Percentiles rank a stretch among this genome's conserved stretches.
phyloP scores from a whole-genome alignment of 2,888 invertebrate species.

The Hylaea fasciaria region DNA sequence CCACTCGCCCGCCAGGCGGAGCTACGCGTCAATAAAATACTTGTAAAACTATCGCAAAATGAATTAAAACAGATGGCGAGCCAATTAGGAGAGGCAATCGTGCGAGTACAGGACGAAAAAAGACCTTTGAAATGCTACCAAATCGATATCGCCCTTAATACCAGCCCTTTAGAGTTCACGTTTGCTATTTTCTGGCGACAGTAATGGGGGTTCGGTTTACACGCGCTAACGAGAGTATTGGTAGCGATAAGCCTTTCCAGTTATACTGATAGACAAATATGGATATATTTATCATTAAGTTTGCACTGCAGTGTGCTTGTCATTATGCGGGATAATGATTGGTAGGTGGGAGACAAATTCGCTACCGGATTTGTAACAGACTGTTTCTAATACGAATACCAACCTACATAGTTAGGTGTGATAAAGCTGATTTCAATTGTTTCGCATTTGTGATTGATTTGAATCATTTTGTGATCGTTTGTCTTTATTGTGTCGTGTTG shows the following conservation, averaged over 20 bases:
- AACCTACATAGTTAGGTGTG: no score
- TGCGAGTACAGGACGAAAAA: conserved; percentile 80
- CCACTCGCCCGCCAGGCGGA: conserved; percentile 75
- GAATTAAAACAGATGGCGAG: conserved; percentile 84
- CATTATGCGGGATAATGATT: conserved; percentile 72
- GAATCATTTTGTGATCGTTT: no score
- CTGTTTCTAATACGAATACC: conserved; percentile 10
- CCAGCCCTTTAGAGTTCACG: conserved; percentile 54
- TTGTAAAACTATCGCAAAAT: conserved; percentile 85
- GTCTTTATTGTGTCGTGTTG: no score
- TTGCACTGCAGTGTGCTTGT: conserved; percentile 71
- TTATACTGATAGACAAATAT: conserved; percentile 83
- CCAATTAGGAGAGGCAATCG: conserved; percentile 84
- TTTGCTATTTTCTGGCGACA: conserved; percentile 48
- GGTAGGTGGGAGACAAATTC: conserved; percentile 65
- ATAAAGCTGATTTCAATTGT: no score
- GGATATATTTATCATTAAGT: conserved; percentile 81
- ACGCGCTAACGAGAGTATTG: conserved; percentile 78
- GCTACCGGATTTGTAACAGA: conserved; percentile 32
- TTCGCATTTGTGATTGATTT: no score
- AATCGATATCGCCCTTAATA: conserved; percentile 52
- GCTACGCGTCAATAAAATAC: conserved; percentile 84
- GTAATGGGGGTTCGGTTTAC: conserved; percentile 80
- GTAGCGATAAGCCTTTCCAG: conserved; percentile 77
- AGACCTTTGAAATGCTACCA: conserved; percentile 58